Base-by-base conservation (phyloP, 2,113 vertebrate genomes). In the Nematolebias whitei region DNA sequence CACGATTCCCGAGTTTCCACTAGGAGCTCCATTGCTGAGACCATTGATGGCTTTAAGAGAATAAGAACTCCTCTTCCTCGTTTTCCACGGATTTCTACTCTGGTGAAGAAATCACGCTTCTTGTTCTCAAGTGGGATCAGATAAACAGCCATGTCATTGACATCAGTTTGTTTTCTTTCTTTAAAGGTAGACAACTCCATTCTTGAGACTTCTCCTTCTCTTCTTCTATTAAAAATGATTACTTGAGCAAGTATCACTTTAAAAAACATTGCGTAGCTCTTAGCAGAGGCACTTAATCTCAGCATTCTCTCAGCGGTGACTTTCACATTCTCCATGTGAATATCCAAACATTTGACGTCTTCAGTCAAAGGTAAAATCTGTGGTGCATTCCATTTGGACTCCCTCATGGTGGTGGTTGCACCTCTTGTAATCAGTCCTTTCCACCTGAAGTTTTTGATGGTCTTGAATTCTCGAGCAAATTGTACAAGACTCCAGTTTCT, bases 221-320 rank as follows among this genome's bases (percentile, higher is more conserved):
- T 66, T 38, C 69, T 39, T 5, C 66, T 51, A 63, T 84, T 85
- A 51, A 87, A 80, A 19, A 85, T 38, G 13, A 80, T 65, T 2
- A 82, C 63, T 55, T 80, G 56, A 0, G 82, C 57, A 58, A 87
- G 39, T 14, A 35, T 67, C 0, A 86, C 22, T 24, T 81, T 86
- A 10, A 71, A 26, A n/a, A 86, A 47, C 10, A 65, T 12, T n/a
- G 60, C 63, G n/a, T n/a, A 20, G 40, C 41, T 62, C 16, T 32
- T 12, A 14, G 51, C 1, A 35, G 4, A 12, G 18, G 8, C 54
- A 18, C 2, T 20, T 2, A 35, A 2, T 54, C 26, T 54, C 29
- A 54, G 29, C 29, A 54, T 35, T 20, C 20, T 76, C 40, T 51
- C 24, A 12, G 12, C 43, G 55, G 2, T 72, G 4, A 4, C 29